phyloP scores from a whole-genome alignment of 1,140 invertebrate genomes.

The Drosophila ohnishii region DNA sequence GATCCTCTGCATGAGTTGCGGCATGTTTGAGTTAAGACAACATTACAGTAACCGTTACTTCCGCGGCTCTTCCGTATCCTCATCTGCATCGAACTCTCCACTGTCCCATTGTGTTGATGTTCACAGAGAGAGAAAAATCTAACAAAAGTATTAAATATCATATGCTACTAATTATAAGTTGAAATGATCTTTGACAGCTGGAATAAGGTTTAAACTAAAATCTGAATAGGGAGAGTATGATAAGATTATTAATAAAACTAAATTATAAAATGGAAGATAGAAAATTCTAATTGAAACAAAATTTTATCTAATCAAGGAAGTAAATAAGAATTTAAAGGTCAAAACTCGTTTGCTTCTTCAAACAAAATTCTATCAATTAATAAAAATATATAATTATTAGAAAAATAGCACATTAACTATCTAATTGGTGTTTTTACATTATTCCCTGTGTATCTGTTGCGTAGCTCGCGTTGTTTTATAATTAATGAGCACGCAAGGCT shows the following conservation, averaged over 20 bases:
- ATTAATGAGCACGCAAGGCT: slow-evolving; percentile 77
- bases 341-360: neutral
- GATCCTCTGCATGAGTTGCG: slow-evolving; percentile 44
- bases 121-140: neutral
- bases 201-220: too few species aligned
- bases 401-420: neutral
- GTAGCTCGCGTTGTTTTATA: slow-evolving; percentile 77
- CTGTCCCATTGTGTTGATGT: slow-evolving; percentile 11
- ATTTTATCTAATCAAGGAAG: neutral
- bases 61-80: slow-evolving; percentile 39
- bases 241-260: too few species aligned
- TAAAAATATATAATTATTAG: neutral
- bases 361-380: too few species aligned
- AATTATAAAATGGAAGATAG: too few species aligned
- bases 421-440: neutral
- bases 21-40: slow-evolving; percentile 79
- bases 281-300: neutral
- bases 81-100: slow-evolving; percentile 51
- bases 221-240: too few species aligned
- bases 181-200: too few species aligned
- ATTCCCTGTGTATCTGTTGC: slow-evolving; percentile 29
- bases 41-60: slow-evolving; percentile 73
- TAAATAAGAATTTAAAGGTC: neutral
- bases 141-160: neutral
- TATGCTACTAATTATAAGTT: neutral